Percentiles rank a stretch among this genome's conserved stretches.
Evolutionary conservation across 2,888 invertebrate genomes (phyloP).

Genomic region (Lepidochrysops patricia): DNA sequence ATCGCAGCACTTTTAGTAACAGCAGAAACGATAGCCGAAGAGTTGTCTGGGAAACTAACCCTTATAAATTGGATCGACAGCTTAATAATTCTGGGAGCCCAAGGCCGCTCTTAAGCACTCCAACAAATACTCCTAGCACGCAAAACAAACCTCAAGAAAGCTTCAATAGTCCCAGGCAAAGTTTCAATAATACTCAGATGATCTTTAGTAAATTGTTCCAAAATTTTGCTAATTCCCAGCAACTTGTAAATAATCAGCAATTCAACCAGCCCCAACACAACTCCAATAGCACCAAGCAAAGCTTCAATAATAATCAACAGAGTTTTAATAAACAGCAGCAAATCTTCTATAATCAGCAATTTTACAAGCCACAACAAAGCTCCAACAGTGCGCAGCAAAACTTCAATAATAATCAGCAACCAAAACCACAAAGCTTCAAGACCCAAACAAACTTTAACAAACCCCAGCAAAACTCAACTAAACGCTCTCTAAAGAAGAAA

Average conservation of each 20-base stretch:
- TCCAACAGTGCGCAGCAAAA: no score
- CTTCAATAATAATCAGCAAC: no score
- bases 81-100: neutral
- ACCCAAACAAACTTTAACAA: no score
- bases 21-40: neutral
- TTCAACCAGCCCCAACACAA: no score
- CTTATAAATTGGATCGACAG: neutral
- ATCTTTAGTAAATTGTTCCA: neutral
- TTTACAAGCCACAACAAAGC: no score
- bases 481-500: no score
- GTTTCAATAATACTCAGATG: neutral
- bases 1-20: neutral
- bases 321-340: no score
- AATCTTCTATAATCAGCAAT: no score
- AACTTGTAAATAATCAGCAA: neutral
- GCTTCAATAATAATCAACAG: no score
- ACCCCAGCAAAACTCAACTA: neutral
- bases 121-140: neutral
- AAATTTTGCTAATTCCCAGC: neutral
- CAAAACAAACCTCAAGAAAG: neutral
- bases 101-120: neutral
- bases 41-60: neutral
- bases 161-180: neutral
- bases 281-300: no score
- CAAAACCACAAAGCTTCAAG: neutral